Percentiles rank a stretch among this genome's conserved stretches.
Evolutionary conservation across 2,797 vertebrate species (phyloP).

Genomic region (Clarias platycephalus): DNA sequence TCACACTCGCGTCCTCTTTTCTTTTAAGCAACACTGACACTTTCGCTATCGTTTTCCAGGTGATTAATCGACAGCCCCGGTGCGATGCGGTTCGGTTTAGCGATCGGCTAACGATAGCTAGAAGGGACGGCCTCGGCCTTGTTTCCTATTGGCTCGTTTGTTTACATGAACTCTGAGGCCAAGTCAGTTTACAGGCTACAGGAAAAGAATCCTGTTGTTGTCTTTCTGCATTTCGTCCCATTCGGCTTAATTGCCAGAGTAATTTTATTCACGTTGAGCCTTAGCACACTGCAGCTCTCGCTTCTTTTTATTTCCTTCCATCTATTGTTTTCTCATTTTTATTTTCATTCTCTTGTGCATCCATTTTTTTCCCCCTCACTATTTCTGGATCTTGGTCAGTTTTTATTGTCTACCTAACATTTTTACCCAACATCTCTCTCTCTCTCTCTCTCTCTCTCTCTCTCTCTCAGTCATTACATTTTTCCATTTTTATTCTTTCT

Average conservation of each 20-base stretch:
- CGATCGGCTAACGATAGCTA: background rate
- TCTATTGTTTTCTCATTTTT: background rate
- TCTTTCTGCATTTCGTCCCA: background rate
- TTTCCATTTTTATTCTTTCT: too few relatives aligned
- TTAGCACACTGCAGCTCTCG: background rate
- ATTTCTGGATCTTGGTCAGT: background rate
- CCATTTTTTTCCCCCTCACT: too few relatives aligned
- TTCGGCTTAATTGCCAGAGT: background rate
- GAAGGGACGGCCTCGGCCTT: background rate
- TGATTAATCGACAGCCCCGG: too few relatives aligned
- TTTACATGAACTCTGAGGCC: background rate
- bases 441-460: background rate
- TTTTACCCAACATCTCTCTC: background rate
- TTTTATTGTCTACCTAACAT: background rate
- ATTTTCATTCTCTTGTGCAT: background rate
- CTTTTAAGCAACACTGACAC: background rate
- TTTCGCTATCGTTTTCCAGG: background rate
- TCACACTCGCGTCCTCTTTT: slow-evolving; percentile 31
- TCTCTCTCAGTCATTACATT: too few relatives aligned
- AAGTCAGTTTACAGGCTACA: background rate
- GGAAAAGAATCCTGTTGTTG: background rate
- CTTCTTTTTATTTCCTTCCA: background rate
- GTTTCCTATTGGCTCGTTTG: background rate
- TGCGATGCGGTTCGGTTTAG: background rate
- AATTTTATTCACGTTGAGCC: background rate